A percentile compares a stretch with the other conserved stretches of the same genome.
These are phyloP conservation scores for Saccostrea cuccullata DNA, from an alignment of 1,140 invertebrate genomes.

Conservation along the genomic window DNA sequence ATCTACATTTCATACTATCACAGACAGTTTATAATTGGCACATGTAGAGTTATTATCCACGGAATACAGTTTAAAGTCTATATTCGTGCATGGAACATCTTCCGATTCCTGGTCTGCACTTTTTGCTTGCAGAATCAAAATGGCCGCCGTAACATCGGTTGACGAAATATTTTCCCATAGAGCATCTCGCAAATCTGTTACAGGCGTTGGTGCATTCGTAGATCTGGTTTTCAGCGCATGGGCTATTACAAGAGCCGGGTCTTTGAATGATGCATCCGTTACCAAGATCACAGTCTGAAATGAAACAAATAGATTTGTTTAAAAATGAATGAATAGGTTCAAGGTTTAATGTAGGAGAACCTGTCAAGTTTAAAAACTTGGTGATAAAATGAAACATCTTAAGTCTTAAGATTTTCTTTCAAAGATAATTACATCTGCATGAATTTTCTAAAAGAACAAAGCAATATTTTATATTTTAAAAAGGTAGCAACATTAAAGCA, in stretches of 20 bases:
- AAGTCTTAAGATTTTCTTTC: no score
- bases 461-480: background rate
- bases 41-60: background rate
- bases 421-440: no score
- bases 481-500: background rate
- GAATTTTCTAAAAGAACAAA: background rate
- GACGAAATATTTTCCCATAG: background rate
- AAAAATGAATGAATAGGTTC: no score
- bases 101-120: background rate
- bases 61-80: background rate
- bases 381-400: no score
- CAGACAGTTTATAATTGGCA: background rate
- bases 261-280: constrained; percentile 39
- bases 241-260: background rate
- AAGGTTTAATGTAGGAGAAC: no score
- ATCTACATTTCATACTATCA: background rate
- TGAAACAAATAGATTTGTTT: background rate
- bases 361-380: no score
- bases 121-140: constrained; percentile 1
- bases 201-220: constrained; percentile 27
- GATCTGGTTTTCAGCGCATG: background rate
- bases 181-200: background rate
- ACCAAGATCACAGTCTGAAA: constrained; percentile 41
- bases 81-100: background rate
- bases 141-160: constrained; percentile 26